Evolutionary conservation across 2,797 vertebrate genomes (phyloP), one percentile per base, ranked within the genome.

Genomic region (Ptychobarbus kaznakovi): DNA sequence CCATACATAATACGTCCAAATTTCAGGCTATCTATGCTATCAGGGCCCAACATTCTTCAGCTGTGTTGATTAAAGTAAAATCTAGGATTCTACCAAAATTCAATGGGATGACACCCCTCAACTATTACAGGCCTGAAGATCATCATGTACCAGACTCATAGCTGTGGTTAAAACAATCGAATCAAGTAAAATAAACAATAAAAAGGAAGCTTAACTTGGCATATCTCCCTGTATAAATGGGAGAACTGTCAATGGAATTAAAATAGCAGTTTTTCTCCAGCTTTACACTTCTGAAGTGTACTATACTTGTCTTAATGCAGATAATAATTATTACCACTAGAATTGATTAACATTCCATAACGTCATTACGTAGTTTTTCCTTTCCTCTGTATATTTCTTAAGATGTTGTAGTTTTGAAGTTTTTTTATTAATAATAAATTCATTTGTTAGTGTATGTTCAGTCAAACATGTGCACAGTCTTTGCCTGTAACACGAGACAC

Each of bases 221-320:
- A 91, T 93, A 94, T 94, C 94, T 95, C 95, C 95, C 94, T 91
- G 92, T 93, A 95, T 92, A 95, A 95, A 95, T 87, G 95, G 94
- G 95, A 95, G 95, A 94, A 92, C 94, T 89, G 93, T 94, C 92
- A 92, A 93, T 93, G 91, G 91, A 92, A 94, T 92, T 88, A 92
- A 90, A 89, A 91, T 85, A 93, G 94, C 91, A 88, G 91, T 90
- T 91, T 86, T 73, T 93, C 91, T 94, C 95, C 93, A 93, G 93
- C 93, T 94, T 92, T 93, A 95, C 95, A 96, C 95, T 95, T 95
- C 93, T 95, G 93, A 96, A 95, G 94, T 95, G 94, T 93, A 94
- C 93, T 94, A 94, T 93, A 93, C 93, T 94, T 91, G 92, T 93
- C 93, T 93, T 94, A 93, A 95, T 93, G 94, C 94, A 95, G 92